These are phyloP conservation scores for Zaprionus camerounensis DNA, from an alignment of 1,140 invertebrate species.

Conservation along the genomic window DNA sequence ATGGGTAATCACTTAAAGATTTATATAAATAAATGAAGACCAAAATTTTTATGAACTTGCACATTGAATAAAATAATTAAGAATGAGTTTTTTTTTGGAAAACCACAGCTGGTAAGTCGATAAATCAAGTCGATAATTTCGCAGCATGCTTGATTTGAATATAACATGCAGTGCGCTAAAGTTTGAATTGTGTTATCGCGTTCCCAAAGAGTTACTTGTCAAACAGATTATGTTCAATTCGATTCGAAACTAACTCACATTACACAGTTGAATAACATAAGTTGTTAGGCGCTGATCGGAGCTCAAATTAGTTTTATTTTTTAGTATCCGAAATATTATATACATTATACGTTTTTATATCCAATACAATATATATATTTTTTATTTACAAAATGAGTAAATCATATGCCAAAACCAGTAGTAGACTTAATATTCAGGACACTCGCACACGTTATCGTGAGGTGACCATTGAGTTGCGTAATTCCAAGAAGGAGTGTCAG, in stretches of 20 bases:
- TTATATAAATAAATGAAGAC: too few species aligned
- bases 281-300: slow-evolving; percentile 52
- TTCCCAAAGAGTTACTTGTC: background rate
- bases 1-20: too few species aligned
- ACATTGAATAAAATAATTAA: too few species aligned
- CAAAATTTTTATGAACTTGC: too few species aligned
- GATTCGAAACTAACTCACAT: background rate
- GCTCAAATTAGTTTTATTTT: slow-evolving; percentile 23
- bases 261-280: slow-evolving; percentile 14
- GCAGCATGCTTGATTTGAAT: background rate
- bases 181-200: slow-evolving; percentile 33
- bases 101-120: background rate
- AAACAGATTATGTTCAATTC: slow-evolving; percentile 11
- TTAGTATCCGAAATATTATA: slow-evolving; percentile 7
- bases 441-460: slow-evolving; percentile 94
- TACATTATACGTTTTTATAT: background rate
- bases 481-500: slow-evolving; percentile 97
- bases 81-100: background rate
- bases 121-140: background rate
- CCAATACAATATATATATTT: background rate
- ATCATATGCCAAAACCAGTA: slow-evolving; percentile 59
- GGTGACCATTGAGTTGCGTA: slow-evolving; percentile 94
- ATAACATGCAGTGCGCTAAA: background rate
- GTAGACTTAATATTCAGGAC: slow-evolving; percentile 85
- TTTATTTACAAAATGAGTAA: slow-evolving; percentile 69